Evolutionary conservation across 1,140 invertebrate genomes (phyloP), one percentile per base, ranked within the genome.

Genomic region (Hirudo medicinalis): DNA sequence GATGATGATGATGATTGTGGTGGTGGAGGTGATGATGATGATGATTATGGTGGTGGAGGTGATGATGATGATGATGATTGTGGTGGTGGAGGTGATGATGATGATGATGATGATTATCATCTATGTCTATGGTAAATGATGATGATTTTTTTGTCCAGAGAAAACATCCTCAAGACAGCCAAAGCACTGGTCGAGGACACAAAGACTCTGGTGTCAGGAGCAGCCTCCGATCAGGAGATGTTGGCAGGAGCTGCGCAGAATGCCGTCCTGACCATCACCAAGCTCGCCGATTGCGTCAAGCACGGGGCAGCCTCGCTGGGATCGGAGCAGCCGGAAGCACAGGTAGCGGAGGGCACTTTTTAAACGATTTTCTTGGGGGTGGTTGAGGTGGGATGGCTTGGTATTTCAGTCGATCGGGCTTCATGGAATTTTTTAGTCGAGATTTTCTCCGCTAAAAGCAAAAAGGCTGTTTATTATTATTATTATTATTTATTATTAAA

Each of bases 141-240:
- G 15, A 60, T 60, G 4, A 60, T 60, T 60, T 6, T 60, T 60
- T 60, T 15, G 15, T 72, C 9, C 73, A 83, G 94, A 40, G 95
- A 99, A 81, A 91, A 90, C 79, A 98, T 99, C 75, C 80, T 99
- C 63, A 97, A 97, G 82, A 98, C 95, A 0, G 96, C 96, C 0
- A 98, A 98, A 81, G 93, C 94, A 29, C 82, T 99, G n/a, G 94
- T 99, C 0, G 96, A 99, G 81, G 95, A 99, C 79, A 99, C 96
- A 0, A 99, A 99, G 82, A 96, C 93, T 2, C 82, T 99, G 67
- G 96, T 99, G 0, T 91, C 92, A 3, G 86, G 86, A 3, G 94
- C 94, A 9, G 93, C 93, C 9, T 92, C 92, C 0, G 92, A 91
- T 15, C 94, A 98, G 82, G 94, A 98, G 81, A 92, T 97, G 80